Evolutionary conservation across 1,140 invertebrate species (phyloP).

Genomic region (Danaus melanippus): DNA sequence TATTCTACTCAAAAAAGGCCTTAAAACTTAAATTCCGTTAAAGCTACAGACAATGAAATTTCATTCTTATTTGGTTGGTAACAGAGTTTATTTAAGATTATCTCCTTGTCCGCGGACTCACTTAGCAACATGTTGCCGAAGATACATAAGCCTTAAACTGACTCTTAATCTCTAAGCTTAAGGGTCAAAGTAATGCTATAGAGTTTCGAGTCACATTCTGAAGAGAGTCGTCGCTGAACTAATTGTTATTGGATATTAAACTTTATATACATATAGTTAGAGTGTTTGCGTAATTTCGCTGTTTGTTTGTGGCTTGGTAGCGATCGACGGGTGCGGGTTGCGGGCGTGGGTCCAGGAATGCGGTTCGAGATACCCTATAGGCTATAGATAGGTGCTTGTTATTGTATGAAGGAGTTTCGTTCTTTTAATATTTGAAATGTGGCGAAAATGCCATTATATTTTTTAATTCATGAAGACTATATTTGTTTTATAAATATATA

Average conservation of each 20-base stretch:
- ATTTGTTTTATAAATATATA: too few species aligned
- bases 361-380: slow-evolving; percentile 63
- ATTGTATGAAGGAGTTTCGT: slow-evolving; percentile 32
- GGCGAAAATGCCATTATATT: too few species aligned
- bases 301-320: slow-evolving; percentile 22
- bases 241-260: slow-evolving; percentile 6
- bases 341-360: slow-evolving; percentile 54
- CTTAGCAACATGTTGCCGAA: slow-evolving; percentile 19
- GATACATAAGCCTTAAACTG: slow-evolving; percentile 20
- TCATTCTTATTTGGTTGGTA: too few species aligned
- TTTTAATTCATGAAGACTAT: too few species aligned
- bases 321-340: slow-evolving; percentile 31
- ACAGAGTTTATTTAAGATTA: too few species aligned
- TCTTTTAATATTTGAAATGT: too few species aligned
- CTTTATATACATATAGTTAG: slow-evolving; percentile 13
- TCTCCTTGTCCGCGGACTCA: slow-evolving; percentile 5
- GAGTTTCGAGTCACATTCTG: too few species aligned
- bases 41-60: too few species aligned
- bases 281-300: slow-evolving; percentile 20
- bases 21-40: too few species aligned
- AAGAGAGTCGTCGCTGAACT: not conserved
- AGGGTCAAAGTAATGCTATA: slow-evolving; percentile 13
- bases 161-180: slow-evolving; percentile 20
- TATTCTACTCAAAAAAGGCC: too few species aligned
- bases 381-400: slow-evolving; percentile 55